Evolutionary conservation across 92 coral and sea anemone species (phyloP), one percentile per base, ranked within the genome.

Genomic region (Phenganax marumi): DNA sequence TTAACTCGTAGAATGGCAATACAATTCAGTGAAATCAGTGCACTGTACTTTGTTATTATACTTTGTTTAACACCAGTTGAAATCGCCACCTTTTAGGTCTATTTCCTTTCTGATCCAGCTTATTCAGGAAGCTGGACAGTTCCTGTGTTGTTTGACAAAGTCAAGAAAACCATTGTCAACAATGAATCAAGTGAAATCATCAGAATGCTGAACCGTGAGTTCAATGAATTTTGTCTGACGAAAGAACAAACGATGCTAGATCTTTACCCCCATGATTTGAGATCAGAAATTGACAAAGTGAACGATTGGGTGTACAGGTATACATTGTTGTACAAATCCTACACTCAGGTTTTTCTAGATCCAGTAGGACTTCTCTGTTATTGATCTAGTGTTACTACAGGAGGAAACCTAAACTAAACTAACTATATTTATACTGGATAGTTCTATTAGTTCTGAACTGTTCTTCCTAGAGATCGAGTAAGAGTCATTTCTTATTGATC

Each of bases 101-200:
- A 93, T 66, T 70, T 60, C 52, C 65, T 90, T 33, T 85, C 91
- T 2, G 85, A 83, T 61, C 87, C 97, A 3, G 83, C 73, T 0
- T 93, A 86, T 86, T 19, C 73, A 7, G 97, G 97, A 6, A 79
- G 63, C 43, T 81, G 88, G 50, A 71, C 92, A 12, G 97, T 91
- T 0, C 97, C 97, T 0, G 88, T 91, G 16, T 77, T 93, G 61
- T 93, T 95, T 91, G 97, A 93, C 80, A 93, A 87, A 76, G 82
- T 88, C 66, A 86, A 85, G 83, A 85, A 81, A 16, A 90, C 85
- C n/a, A 90, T 92, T 64, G 97, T 93, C 3, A 93, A 81, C 85
- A 93, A 91, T 76, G 97, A 93, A 69, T 93, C 97, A 3, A 90
- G 92, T 33, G 97, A 93, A 82, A 91, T 93, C 62, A 84, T 93